Conservation (phyloP, 2,888 invertebrate species). For the Lycia hirtaria region DNA sequence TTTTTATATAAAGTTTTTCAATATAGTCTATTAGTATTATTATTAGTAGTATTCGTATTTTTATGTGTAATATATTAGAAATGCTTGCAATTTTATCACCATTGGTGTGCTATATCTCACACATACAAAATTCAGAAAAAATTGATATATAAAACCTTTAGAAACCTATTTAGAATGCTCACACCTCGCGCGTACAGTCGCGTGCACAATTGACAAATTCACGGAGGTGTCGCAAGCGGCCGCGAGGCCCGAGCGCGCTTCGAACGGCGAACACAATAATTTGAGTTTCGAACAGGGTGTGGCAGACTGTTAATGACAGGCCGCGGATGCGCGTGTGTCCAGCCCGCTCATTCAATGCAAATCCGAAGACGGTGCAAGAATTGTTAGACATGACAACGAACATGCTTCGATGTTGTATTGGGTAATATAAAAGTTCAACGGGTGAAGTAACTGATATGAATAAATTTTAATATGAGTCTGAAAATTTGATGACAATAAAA, state of each 20-base stretch:
- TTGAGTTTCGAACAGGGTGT: conserved; percentile 71
- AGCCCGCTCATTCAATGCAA: conserved; percentile 83
- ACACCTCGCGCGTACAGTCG: conserved; percentile 50
- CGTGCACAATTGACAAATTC: conserved; percentile 57
- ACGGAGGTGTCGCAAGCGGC: conserved; percentile 62
- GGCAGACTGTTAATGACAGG: conserved; percentile 82
- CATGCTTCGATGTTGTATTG: conserved; percentile 32
- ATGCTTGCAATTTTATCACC: no score
- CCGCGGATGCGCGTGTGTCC: conserved; percentile 75
- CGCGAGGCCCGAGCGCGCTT: conserved; percentile 45
- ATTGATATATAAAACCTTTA: neutral
- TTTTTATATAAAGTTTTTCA: no score
- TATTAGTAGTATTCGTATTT: no score
- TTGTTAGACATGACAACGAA: conserved; percentile 64
- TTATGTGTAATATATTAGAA: no score
- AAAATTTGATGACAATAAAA: no score
- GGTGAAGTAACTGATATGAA: neutral
- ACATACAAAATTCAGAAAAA: neutral
- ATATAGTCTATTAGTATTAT: no score
- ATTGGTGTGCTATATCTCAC: neutral
- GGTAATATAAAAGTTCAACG: conserved; percentile 10
- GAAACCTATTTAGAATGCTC: neutral
- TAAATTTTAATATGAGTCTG: neutral
- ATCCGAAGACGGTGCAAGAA: conserved; percentile 59
- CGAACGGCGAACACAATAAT: conserved; percentile 70